Evolutionary conservation across 2,888 invertebrate species (phyloP).

Genomic region (Hyalella azteca): DNA sequence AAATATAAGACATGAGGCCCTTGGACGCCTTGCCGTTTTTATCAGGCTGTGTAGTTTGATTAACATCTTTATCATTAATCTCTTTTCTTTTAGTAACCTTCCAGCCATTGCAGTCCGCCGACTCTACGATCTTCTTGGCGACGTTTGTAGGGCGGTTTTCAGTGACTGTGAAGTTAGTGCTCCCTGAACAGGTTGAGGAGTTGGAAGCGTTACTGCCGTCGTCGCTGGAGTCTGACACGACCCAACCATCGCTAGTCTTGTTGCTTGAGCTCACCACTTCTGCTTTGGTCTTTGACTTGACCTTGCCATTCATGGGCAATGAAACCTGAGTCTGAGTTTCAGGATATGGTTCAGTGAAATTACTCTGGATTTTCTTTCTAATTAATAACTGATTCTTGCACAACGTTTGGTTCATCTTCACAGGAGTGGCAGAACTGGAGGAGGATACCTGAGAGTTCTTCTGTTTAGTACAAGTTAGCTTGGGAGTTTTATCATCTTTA

Average conservation of each 20-base stretch:
- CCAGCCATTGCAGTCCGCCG: conserved; percentile 46
- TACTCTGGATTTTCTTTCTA: too few relatives aligned
- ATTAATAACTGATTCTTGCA: too few relatives aligned
- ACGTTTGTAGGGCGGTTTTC: conserved; percentile 39
- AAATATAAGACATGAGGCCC: not conserved
- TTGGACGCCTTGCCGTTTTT: not conserved
- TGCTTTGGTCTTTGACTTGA: too few relatives aligned
- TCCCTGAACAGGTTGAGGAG: conserved; percentile 40
- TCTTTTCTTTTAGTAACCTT: conserved; percentile 43
- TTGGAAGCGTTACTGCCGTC: conserved; percentile 48
- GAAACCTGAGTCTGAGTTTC: too few relatives aligned
- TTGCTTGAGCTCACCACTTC: not conserved
- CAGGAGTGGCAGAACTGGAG: too few relatives aligned
- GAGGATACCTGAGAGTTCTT: too few relatives aligned
- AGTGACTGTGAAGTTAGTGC: conserved; percentile 39
- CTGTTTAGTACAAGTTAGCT: too few relatives aligned
- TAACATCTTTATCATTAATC: not conserved
- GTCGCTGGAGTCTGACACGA: conserved; percentile 44
- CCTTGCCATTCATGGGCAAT: too few relatives aligned
- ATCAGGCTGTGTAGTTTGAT: not conserved
- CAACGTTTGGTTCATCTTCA: too few relatives aligned
- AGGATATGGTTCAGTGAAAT: too few relatives aligned
- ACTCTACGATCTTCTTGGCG: conserved; percentile 39
- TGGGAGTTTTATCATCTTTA: too few relatives aligned
- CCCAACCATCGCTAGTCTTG: conserved; percentile 45